Conservation (phyloP, 1,140 invertebrate genomes). For the Lycorma delicatula region DNA sequence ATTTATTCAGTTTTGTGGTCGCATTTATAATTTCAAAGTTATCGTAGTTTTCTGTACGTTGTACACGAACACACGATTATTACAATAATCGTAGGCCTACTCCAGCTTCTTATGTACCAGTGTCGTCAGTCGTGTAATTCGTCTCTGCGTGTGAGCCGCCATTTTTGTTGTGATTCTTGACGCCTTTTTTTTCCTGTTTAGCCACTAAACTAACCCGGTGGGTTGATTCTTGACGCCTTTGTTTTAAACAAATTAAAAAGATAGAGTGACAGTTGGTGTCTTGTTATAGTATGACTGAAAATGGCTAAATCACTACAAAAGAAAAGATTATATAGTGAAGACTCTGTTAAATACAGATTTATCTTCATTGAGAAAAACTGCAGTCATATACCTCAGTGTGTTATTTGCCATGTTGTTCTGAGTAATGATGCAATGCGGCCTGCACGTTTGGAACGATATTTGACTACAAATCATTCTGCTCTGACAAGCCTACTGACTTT, state of each 20-base stretch:
- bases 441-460: conserved; percentile 12
- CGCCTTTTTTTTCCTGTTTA: no score
- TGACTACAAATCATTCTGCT: conserved; percentile 11
- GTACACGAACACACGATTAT: no score
- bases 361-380: conserved; percentile 3
- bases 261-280: neutral
- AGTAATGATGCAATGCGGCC: conserved; percentile 11
- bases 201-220: no score
- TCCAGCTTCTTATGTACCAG: no score
- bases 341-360: conserved; percentile 19
- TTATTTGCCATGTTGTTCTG: conserved; percentile 13
- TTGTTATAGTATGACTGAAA: neutral
- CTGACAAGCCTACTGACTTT: conserved; percentile 10
- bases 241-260: neutral
- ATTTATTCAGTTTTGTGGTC: no score
- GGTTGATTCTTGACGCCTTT: no score
- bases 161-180: no score
- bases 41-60: no score
- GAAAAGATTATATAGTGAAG: conserved; percentile 14
- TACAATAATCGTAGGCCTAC: no score
- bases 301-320: conserved; percentile 2
- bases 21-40: no score
- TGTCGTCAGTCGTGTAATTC: no score
- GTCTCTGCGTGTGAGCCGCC: no score
- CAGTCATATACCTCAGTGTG: conserved; percentile 7